Conservation (phyloP, 1,140 invertebrate species). For the Aphaenogaster floridana region DNA sequence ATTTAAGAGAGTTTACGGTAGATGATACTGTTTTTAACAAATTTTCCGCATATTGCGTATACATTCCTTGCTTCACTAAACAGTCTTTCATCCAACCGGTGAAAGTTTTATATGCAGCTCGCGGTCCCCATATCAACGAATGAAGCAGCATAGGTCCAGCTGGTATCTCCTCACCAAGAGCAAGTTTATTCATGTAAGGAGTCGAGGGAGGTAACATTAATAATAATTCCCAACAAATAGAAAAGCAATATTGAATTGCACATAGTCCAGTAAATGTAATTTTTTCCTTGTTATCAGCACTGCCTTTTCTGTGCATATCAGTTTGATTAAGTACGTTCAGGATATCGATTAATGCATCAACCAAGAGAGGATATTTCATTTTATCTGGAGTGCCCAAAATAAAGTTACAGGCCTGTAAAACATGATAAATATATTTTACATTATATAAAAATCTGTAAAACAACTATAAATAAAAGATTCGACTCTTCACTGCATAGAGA, state of each 20-base stretch:
- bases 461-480: conserved; percentile 32
- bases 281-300: conserved; percentile 86
- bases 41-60: conserved; percentile 93
- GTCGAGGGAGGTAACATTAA: conserved; percentile 95
- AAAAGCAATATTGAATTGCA: conserved; percentile 96
- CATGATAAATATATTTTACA: conserved; percentile 19
- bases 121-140: conserved; percentile 91
- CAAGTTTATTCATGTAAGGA: conserved; percentile 93
- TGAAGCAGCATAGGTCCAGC: conserved; percentile 89
- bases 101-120: conserved; percentile 90
- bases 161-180: conserved; percentile 88
- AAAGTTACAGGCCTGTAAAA: conserved; percentile 94
- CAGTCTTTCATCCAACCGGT: conserved; percentile 92
- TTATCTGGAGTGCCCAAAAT: conserved; percentile 96
- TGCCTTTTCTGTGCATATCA: conserved; percentile 85
- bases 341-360: conserved; percentile 95
- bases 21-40: conserved; percentile 91
- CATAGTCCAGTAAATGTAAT: conserved; percentile 91
- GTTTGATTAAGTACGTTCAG: conserved; percentile 90
- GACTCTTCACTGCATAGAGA: neutral
- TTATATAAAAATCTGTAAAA: neutral
- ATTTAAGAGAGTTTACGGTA: conserved; percentile 89
- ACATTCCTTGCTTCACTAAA: conserved; percentile 96
- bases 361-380: conserved; percentile 94
- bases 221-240: conserved; percentile 93